Percentiles rank a stretch among this genome's conserved stretches.
Conservation (phyloP, 1,140 invertebrate genomes). For the Drosophila tristis region DNA sequence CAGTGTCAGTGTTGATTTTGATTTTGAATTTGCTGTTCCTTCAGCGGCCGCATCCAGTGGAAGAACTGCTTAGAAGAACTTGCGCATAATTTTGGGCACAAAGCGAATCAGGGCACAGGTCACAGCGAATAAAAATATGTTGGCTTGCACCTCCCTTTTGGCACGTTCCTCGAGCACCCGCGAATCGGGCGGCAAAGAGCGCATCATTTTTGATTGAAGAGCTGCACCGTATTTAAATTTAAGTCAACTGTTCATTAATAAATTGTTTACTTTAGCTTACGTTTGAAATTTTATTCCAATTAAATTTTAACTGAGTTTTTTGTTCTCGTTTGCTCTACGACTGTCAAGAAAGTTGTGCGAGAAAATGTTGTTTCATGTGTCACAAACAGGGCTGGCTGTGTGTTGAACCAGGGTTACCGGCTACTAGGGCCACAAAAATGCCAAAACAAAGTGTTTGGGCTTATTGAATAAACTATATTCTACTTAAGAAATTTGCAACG, state of each 20-base stretch:
- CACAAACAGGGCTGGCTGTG: background rate
- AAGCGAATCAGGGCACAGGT: slow-evolving; percentile 51
- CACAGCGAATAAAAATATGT: slow-evolving; percentile 44
- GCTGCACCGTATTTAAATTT: background rate
- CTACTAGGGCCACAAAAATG: no score
- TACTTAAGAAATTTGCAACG: no score
- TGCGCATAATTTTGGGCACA: slow-evolving; percentile 32
- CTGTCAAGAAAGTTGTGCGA: background rate
- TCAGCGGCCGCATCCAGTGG: no score
- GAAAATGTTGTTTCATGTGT: background rate
- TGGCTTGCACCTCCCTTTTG: slow-evolving; percentile 56
- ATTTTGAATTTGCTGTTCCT: background rate
- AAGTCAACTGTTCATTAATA: background rate
- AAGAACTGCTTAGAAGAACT: slow-evolving; percentile 3
- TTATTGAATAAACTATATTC: no score
- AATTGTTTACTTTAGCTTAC: slow-evolving; percentile 6
- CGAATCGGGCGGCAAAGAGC: slow-evolving; percentile 31
- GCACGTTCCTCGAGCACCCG: slow-evolving; percentile 20
- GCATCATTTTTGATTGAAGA: slow-evolving; percentile 50
- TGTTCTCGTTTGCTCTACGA: background rate
- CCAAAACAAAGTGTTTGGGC: no score
- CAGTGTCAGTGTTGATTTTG: background rate
- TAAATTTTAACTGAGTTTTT: background rate
- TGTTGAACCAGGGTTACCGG: no score
- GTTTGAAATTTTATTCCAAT: slow-evolving; percentile 13